Conservation (phyloP, 2,113 vertebrate species). For the Phodopus roborovskii region DNA sequence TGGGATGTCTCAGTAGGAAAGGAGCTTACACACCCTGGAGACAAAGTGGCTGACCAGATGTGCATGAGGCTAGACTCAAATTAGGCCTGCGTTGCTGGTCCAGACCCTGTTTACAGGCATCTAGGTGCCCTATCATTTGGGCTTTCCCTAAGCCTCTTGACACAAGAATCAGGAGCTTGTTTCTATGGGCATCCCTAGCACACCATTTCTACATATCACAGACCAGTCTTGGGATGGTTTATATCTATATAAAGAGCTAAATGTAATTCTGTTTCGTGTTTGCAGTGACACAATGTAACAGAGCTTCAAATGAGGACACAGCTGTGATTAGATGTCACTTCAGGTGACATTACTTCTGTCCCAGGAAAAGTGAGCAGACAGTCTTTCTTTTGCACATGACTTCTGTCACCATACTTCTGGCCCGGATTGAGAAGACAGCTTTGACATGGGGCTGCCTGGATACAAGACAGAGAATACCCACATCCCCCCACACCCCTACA, state of each 20-base stretch:
- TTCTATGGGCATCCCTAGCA: not conserved
- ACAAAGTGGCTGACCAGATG: not conserved
- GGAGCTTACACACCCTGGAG: not conserved
- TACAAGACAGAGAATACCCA: not conserved
- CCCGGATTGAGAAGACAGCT: not conserved
- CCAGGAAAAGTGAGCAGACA: not conserved
- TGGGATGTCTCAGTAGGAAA: not conserved
- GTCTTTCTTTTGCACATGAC: not conserved
- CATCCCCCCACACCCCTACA: not conserved
- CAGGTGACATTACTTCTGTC: not conserved
- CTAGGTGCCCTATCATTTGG: not conserved
- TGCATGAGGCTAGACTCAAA: not conserved
- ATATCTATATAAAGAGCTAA: not conserved
- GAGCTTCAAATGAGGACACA: not conserved
- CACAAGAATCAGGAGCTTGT: not conserved
- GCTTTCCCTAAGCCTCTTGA: not conserved
- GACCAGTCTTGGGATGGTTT: not conserved
- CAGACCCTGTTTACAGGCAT: not conserved
- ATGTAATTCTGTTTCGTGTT: not conserved
- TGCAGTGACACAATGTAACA: not conserved
- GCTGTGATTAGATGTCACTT: not conserved
- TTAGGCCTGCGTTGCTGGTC: not conserved
- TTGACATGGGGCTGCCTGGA: not conserved
- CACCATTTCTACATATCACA: not conserved
- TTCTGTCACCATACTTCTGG: not conserved